Evolutionary conservation across 37 sponge, comb jelly and placozoan genomes (phyloP).

Genomic region (Diacarnus erythraeanus): DNA sequence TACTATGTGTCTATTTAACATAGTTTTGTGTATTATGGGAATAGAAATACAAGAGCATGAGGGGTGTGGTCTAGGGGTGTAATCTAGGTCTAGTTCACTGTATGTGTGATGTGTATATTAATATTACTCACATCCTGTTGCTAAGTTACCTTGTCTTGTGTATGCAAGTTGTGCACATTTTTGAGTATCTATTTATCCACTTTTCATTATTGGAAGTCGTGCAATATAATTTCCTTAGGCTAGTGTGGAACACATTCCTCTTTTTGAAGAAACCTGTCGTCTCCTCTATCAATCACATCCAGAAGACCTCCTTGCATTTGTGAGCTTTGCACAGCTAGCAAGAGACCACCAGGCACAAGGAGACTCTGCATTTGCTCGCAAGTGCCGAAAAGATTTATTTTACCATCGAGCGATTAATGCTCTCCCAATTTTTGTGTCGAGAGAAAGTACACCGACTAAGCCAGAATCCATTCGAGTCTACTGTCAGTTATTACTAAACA

Average conservation of each 20-base stretch:
- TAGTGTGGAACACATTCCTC: conserved; percentile 13
- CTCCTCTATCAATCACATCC: conserved; percentile 60
- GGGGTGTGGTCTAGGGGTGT: too few species aligned
- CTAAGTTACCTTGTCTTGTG: too few species aligned
- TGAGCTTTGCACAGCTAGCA: conserved; percentile 62
- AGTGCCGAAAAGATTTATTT: conserved; percentile 52
- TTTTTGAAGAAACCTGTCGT: conserved; percentile 66
- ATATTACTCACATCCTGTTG: background rate
- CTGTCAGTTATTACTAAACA: conserved; percentile 56
- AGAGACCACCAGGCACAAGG: conserved; percentile 32
- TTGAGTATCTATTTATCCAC: background rate
- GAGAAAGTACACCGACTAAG: background rate
- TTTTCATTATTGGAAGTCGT: background rate
- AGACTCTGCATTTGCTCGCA: conserved; percentile 51
- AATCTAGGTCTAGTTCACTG: too few species aligned
- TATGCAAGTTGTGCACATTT: too few species aligned
- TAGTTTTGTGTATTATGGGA: too few species aligned
- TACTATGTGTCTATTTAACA: too few species aligned
- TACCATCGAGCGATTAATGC: conserved; percentile 61
- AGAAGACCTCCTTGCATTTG: conserved; percentile 48
- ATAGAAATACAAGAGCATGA: too few species aligned
- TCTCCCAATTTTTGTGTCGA: conserved; percentile 36
- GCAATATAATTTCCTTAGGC: background rate
- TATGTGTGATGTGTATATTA: too few species aligned
- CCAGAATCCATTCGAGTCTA: conserved; percentile 37